Percentiles rank a stretch among this genome's conserved stretches.
phyloP scores from a whole-genome alignment of 2,113 vertebrate genomes.

The Ceyx melanurus region DNA sequence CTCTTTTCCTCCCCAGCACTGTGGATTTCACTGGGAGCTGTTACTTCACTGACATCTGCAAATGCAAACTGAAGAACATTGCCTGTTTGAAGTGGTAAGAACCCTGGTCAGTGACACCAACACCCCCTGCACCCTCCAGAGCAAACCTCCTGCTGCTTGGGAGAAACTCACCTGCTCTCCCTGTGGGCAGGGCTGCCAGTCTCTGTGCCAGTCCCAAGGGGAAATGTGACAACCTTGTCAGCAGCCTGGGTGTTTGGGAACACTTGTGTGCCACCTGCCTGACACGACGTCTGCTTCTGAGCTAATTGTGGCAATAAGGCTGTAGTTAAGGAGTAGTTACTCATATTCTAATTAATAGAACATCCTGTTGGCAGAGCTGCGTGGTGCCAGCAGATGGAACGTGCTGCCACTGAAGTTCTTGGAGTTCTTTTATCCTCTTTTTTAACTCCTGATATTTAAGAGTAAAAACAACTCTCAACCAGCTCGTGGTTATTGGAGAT shows the following conservation, averaged over 20 bases:
- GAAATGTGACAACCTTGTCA: neutral
- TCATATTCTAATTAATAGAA: constrained; percentile 56
- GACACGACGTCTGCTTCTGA: neutral
- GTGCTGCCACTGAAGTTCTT: constrained; percentile 2
- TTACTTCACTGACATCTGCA: constrained; percentile 93
- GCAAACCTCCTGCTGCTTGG: neutral
- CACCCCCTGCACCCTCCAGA: neutral
- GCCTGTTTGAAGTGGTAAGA: constrained; percentile 94
- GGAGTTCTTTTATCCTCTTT: constrained; percentile 45
- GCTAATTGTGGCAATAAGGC: neutral
- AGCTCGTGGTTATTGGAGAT: neutral
- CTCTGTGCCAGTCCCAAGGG: neutral
- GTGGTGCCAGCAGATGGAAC: constrained; percentile 51
- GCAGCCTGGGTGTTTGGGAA: neutral
- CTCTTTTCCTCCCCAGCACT: constrained; percentile 73
- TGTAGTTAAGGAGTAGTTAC: constrained; percentile 26
- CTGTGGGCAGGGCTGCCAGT: neutral
- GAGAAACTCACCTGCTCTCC: neutral
- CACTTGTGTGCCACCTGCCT: constrained; percentile 11
- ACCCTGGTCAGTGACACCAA: accelerated
- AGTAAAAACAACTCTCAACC: neutral
- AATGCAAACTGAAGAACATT: constrained; percentile 93
- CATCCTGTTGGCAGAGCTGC: constrained; percentile 36
- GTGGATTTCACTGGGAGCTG: constrained; percentile 95
- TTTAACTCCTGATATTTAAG: constrained; percentile 38